Conservation (phyloP, 2,888 invertebrate species). For the Myopa testacea region DNA sequence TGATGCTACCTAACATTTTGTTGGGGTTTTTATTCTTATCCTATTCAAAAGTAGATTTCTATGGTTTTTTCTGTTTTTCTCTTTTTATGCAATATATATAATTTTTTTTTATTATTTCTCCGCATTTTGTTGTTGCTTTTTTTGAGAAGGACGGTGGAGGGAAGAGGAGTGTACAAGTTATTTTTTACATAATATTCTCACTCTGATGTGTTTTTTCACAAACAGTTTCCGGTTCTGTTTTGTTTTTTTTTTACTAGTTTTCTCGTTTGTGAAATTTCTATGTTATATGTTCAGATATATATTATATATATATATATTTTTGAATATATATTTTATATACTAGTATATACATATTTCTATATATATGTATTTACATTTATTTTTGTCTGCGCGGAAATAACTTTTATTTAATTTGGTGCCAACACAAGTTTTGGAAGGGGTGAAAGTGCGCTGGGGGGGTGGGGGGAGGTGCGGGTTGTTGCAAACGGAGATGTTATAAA, state of each 20-base stretch:
- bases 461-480: neutral
- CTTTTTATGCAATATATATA: no score
- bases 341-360: slow-evolving; percentile 6
- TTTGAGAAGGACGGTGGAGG: no score
- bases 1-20: no score
- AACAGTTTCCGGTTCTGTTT: slow-evolving; percentile 3
- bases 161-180: no score
- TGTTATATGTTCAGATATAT: neutral
- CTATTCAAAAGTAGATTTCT: no score
- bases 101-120: neutral
- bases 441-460: neutral
- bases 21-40: no score
- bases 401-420: slow-evolving; percentile 38
- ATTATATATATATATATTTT: no score
- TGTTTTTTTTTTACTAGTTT: neutral
- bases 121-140: no score
- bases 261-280: slow-evolving; percentile 4
- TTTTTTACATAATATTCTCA: slow-evolving; percentile 22
- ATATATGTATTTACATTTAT: slow-evolving; percentile 12
- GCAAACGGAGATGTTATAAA: neutral
- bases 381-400: slow-evolving; percentile 31
- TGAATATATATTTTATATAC: neutral
- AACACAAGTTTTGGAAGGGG: slow-evolving; percentile 28
- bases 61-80: no score
- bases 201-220: neutral